phyloP scores from a whole-genome alignment of 1,140 invertebrate genomes.

The Drosophila pandora region DNA sequence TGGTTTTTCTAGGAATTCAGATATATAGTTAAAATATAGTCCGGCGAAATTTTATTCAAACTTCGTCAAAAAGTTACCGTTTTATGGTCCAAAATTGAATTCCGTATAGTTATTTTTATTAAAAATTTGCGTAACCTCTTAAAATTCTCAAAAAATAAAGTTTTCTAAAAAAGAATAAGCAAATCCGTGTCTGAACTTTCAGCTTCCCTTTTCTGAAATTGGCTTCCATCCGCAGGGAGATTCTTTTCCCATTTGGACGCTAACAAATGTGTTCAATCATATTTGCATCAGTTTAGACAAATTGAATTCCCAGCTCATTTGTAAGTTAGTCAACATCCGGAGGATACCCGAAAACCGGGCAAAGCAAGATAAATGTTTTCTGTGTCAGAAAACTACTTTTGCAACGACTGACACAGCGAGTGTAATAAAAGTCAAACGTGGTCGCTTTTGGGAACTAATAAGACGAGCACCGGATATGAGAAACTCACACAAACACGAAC shows the following conservation, averaged over 20 bases:
- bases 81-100: no score
- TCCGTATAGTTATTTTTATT: not conserved
- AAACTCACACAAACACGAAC: conserved; percentile 19
- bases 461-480: conserved; percentile 64
- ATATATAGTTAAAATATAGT: not conserved
- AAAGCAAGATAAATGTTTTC: conserved; percentile 59
- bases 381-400: conserved; percentile 42
- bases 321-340: conserved; percentile 46
- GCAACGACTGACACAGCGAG: conserved; percentile 40
- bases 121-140: not conserved
- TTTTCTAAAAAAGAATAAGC: not conserved
- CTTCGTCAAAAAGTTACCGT: no score
- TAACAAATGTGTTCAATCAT: conserved; percentile 69
- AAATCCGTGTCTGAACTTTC: not conserved
- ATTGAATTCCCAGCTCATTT: conserved; percentile 61
- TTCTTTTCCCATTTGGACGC: conserved; percentile 24
- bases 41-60: no score
- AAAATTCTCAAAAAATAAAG: not conserved
- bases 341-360: conserved; percentile 19
- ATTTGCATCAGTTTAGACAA: conserved; percentile 55
- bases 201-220: conserved; percentile 7
- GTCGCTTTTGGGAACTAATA: conserved; percentile 71
- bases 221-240: conserved; percentile 19
- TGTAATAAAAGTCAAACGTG: conserved; percentile 77
- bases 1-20: not conserved